Conservation (phyloP, 2,113 vertebrate genomes). For the Thalassoma bifasciatum region DNA sequence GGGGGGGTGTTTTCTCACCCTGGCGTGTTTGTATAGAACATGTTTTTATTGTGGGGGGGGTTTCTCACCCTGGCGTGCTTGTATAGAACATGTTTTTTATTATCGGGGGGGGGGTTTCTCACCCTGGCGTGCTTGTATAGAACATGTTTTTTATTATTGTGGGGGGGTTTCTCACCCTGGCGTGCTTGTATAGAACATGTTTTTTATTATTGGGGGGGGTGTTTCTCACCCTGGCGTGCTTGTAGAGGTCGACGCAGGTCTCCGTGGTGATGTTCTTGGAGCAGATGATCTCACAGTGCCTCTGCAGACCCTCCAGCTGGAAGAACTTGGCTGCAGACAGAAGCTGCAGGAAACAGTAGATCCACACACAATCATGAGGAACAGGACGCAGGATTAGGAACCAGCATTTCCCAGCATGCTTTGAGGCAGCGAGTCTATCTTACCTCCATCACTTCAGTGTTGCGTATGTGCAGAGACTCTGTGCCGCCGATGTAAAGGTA, state of each 20-base stretch:
- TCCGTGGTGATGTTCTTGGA: constrained; percentile 86
- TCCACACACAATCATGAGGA: constrained; percentile 38
- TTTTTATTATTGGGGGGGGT: too few relatives aligned
- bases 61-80: constrained; percentile 84
- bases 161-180: too few relatives aligned
- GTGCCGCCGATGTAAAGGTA: constrained; percentile 85
- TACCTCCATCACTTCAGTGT: constrained; percentile 87
- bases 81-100: too few relatives aligned
- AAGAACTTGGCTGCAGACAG: constrained; percentile 86
- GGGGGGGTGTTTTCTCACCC: too few relatives aligned
- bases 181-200: too few relatives aligned
- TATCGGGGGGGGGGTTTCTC: too few relatives aligned
- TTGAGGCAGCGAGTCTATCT: constrained; percentile 15
- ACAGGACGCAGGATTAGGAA: constrained; percentile 35
- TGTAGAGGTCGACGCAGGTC: constrained; percentile 84
- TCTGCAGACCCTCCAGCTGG: constrained; percentile 85
- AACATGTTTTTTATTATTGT: too few relatives aligned
- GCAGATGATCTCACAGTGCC: constrained; percentile 89
- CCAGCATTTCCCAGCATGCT: constrained; percentile 5
- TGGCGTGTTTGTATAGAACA: constrained; percentile 85
- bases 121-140: too few relatives aligned
- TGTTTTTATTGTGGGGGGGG: too few relatives aligned
- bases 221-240: too few relatives aligned
- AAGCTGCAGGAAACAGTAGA: constrained; percentile 74
- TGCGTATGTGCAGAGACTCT: constrained; percentile 83